Evolutionary conservation across 1,140 invertebrate species (phyloP).

Genomic region (Cotesia chilonis): DNA sequence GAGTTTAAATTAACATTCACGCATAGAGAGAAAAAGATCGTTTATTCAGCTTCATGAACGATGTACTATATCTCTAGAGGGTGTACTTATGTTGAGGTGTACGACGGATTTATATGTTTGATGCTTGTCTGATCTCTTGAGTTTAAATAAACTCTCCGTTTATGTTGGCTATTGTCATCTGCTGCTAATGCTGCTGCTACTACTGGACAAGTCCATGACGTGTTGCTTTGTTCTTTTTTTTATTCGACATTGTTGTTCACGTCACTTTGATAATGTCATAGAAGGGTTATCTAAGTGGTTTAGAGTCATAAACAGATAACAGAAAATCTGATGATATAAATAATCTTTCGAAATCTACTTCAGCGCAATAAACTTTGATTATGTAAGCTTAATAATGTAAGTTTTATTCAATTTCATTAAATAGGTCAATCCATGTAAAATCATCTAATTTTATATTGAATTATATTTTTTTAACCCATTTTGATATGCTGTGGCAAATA

Average conservation of each 20-base stretch:
- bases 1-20: conserved; percentile 11
- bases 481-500: too few relatives aligned
- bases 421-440: too few relatives aligned
- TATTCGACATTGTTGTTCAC: background rate
- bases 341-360: too few relatives aligned
- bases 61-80: background rate
- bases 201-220: conserved; percentile 1
- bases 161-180: background rate
- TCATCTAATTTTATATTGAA: too few relatives aligned
- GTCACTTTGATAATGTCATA: conserved; percentile 12
- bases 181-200: too few relatives aligned
- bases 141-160: conserved; percentile 20
- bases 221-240: conserved; percentile 22
- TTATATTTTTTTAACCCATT: too few relatives aligned
- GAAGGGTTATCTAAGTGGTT: conserved; percentile 1
- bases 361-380: too few relatives aligned
- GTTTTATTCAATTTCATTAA: too few relatives aligned
- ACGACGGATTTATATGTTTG: conserved; percentile 14
- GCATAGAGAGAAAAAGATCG: conserved; percentile 2
- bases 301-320: conserved; percentile 22
- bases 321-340: background rate
- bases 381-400: too few relatives aligned
- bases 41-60: background rate
- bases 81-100: conserved; percentile 15
- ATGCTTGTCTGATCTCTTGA: conserved; percentile 7